A percentile compares a stretch with the other conserved stretches of the same genome.
Evolutionary conservation across 1,140 invertebrate genomes (phyloP).

Genomic region (Copidosoma floridanum): DNA sequence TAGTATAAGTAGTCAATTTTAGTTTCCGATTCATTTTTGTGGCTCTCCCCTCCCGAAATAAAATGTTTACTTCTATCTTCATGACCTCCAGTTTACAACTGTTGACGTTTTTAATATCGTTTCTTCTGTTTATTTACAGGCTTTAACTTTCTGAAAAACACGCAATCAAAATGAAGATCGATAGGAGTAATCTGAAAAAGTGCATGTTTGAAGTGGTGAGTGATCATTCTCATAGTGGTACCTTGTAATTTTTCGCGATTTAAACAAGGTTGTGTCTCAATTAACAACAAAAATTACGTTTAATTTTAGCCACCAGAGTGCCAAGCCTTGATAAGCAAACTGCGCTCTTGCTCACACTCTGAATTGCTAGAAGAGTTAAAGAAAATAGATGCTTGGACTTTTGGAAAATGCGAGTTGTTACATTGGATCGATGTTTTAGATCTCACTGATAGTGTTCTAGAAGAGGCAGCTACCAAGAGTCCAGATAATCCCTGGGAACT

Average conservation of each 20-base stretch:
- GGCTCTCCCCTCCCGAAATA: not conserved
- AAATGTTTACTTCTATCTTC: not conserved
- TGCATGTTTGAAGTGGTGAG: slow-evolving; percentile 83
- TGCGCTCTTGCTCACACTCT: slow-evolving; percentile 69
- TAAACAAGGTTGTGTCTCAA: not conserved
- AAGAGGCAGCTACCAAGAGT: slow-evolving; percentile 68
- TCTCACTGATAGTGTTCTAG: slow-evolving; percentile 79
- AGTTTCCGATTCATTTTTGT: not conserved
- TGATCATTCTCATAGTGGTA: slow-evolving; percentile 18
- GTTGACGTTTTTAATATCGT: no score
- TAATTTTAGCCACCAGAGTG: slow-evolving; percentile 74
- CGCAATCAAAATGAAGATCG: slow-evolving; percentile 76
- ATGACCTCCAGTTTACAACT: no score
- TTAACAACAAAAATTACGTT: not conserved
- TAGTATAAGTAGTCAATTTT: slow-evolving; percentile 1
- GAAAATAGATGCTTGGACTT: slow-evolving; percentile 82
- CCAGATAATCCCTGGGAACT: slow-evolving; percentile 74
- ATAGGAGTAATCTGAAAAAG: slow-evolving; percentile 81
- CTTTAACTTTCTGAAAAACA: slow-evolving; percentile 16
- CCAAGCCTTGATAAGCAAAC: slow-evolving; percentile 74
- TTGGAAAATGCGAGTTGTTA: slow-evolving; percentile 87
- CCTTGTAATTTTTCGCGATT: not conserved
- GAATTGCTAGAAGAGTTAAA: slow-evolving; percentile 74
- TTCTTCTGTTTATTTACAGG: slow-evolving; percentile 3
- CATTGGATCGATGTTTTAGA: slow-evolving; percentile 89